Evolutionary conservation across 35 echinoderm and acorn worm genomes (phyloP).

Genomic region (Acanthaster planci): DNA sequence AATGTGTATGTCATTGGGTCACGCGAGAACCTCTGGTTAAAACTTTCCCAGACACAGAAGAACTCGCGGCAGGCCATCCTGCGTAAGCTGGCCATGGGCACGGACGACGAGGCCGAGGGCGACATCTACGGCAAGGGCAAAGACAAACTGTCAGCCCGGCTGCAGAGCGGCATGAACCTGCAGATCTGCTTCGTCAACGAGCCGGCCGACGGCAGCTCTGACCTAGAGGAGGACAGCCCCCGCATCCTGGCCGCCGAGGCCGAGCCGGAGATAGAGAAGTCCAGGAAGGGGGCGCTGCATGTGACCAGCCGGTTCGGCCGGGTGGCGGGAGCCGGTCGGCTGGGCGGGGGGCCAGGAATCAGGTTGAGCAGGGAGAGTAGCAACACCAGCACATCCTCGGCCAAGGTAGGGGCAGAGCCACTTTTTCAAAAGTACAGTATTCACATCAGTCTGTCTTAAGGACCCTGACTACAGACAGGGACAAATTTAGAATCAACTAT

Average conservation of each 20-base stretch:
- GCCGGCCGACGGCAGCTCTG: constrained; percentile 67
- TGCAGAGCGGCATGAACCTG: constrained; percentile 98
- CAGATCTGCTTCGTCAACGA: constrained; percentile 99
- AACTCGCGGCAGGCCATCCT: constrained; percentile 86
- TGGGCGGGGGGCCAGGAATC: constrained; percentile 11
- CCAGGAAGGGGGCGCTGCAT: background rate
- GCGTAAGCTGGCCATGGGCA: constrained; percentile 85
- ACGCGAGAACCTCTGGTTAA: too few relatives aligned
- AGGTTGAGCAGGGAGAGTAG: constrained; percentile 79
- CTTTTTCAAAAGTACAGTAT: background rate
- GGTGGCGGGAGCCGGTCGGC: background rate
- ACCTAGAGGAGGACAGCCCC: constrained; percentile 77
- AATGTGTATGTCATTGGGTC: too few relatives aligned
- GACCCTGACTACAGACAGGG: too few relatives aligned
- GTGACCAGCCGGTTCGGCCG: background rate
- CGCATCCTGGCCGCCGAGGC: constrained; percentile 6
- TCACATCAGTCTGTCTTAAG: too few relatives aligned
- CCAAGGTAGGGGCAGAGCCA: constrained; percentile 56
- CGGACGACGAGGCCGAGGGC: constrained; percentile 86
- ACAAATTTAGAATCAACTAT: too few relatives aligned
- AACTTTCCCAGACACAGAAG: constrained; percentile 72
- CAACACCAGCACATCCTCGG: constrained; percentile 70
- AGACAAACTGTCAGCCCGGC: constrained; percentile 82
- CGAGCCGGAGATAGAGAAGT: too few relatives aligned
- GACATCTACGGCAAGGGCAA: constrained; percentile 97